Percentiles rank a stretch among this genome's conserved stretches.
phyloP scores from a whole-genome alignment of 2,888 invertebrate species.

The Nomada hirtipes region DNA sequence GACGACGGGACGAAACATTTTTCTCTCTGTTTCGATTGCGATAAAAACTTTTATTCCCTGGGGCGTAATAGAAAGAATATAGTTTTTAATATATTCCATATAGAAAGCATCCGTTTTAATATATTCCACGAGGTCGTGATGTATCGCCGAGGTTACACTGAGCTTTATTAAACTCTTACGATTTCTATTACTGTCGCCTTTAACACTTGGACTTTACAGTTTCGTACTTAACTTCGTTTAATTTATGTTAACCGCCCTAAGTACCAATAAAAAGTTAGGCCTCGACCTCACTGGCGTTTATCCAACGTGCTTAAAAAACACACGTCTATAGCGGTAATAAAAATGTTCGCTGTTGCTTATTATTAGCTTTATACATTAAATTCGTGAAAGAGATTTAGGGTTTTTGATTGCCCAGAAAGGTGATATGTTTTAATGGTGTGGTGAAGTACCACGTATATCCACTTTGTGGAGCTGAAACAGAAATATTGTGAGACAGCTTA shows the following conservation, averaged over 20 bases:
- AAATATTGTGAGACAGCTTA: constrained; percentile 31
- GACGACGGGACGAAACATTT: too few species aligned
- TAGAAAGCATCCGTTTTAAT: not conserved
- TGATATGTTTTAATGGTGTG: constrained; percentile 57
- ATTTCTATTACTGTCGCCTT: not conserved
- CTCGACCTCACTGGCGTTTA: not conserved
- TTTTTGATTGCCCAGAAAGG: constrained; percentile 13
- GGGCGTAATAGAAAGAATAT: not conserved
- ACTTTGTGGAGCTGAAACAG: constrained; percentile 25
- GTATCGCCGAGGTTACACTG: not conserved
- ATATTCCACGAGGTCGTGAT: not conserved
- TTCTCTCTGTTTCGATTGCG: not conserved
- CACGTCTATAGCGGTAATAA: constrained; percentile 11
- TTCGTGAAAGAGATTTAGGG: not conserved
- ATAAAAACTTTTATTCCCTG: not conserved
- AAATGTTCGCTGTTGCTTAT: constrained; percentile 19
- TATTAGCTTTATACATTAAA: constrained; percentile 15
- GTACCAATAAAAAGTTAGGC: constrained; percentile 19
- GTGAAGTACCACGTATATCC: constrained; percentile 56
- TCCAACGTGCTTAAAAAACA: not conserved
- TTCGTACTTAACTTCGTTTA: not conserved
- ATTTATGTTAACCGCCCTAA: constrained; percentile 33
- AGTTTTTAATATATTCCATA: not conserved
- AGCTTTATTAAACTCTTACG: constrained; percentile 28
- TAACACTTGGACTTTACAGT: not conserved